A percentile compares a stretch with the other conserved stretches of the same genome.
phyloP scores from a whole-genome alignment of 1,140 invertebrate species.

The Drosophila teissieri region DNA sequence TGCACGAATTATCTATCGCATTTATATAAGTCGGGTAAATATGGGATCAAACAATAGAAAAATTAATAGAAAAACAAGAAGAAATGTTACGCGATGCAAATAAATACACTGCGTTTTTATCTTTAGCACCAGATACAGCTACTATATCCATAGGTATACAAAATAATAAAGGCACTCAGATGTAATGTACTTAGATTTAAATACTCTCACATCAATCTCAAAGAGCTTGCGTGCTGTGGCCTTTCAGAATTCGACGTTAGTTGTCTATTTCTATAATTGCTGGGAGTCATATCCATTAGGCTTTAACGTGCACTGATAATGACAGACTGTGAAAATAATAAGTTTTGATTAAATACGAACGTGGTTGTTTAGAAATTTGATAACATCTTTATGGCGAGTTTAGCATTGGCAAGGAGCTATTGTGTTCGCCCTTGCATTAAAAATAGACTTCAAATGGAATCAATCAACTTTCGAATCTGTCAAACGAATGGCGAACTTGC shows the following conservation, averaged over 20 bases:
- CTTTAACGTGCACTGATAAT: conserved; percentile 2
- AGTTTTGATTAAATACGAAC: not conserved
- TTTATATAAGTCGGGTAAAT: conserved; percentile 55
- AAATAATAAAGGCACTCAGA: not conserved
- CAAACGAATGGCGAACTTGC: too few relatives aligned
- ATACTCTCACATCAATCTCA: not conserved
- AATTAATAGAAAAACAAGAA: conserved; percentile 1
- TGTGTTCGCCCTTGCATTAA: too few relatives aligned
- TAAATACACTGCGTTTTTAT: conserved; percentile 25
- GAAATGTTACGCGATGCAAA: conserved; percentile 59
- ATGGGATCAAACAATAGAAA: conserved; percentile 15
- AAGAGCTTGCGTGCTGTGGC: conserved; percentile 14
- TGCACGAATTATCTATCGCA: conserved; percentile 57
- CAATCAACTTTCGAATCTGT: too few relatives aligned
- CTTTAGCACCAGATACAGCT: conserved; percentile 18
- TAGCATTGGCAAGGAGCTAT: not conserved
- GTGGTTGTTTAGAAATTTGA: not conserved
- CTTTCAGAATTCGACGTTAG: conserved; percentile 7
- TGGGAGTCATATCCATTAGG: conserved; percentile 3
- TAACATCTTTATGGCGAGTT: not conserved
- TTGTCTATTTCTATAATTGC: not conserved
- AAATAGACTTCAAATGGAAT: too few relatives aligned
- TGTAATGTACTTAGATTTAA: not conserved
- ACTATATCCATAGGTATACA: not conserved
- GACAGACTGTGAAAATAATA: not conserved